Evolutionary conservation across 2,888 invertebrate species (phyloP), one percentile per base, ranked within the genome.

Genomic region (Drosophila anceps): DNA sequence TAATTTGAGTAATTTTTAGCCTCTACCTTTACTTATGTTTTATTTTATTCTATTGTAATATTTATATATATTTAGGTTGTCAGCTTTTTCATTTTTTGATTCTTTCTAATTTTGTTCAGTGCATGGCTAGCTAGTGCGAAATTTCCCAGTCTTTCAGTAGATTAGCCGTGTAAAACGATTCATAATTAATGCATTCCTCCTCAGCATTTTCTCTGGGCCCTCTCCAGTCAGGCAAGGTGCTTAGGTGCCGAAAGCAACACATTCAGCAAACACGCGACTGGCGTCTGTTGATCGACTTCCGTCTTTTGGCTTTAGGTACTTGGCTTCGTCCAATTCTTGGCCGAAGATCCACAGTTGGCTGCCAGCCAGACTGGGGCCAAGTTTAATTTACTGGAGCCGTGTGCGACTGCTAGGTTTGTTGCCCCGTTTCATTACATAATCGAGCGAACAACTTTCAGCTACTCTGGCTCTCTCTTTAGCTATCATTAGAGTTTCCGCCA

Each of bases 241-340:
- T 51, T 41, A 84, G 88, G 84, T 88, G 90, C 79, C 79, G 62
- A 90, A 88, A 73, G 70, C 79, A 67, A 79, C 88, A 73, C 81
- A 67, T 64, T 57, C 64, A 70, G 70, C 72, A 65, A 65, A 62
- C 87, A 88, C 69, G 90, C 87, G 68, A 88, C 64, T 68, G 73
- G 71, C 78, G 67, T 41, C 60, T 66, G 51, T 15, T 57, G 70
- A 76, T 76, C 65, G 67, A 72, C 83, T 69, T 72, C 74, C 69
- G 75, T 64, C 75, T 69, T 63, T 31, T 33, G 24, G 18, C 54
- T 46, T 53, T 44, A 37, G 73, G 61, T 43, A 29, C 43, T 50
- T 29, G 44, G 43, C 20, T 24, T 24, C 44, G 41, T 46, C 24
- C 27, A 10, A 50, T 58, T 35, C 37, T 50, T 29, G 39, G 39